phyloP scores from a whole-genome alignment of 2,113 vertebrate genomes.

The Uria aalge region DNA sequence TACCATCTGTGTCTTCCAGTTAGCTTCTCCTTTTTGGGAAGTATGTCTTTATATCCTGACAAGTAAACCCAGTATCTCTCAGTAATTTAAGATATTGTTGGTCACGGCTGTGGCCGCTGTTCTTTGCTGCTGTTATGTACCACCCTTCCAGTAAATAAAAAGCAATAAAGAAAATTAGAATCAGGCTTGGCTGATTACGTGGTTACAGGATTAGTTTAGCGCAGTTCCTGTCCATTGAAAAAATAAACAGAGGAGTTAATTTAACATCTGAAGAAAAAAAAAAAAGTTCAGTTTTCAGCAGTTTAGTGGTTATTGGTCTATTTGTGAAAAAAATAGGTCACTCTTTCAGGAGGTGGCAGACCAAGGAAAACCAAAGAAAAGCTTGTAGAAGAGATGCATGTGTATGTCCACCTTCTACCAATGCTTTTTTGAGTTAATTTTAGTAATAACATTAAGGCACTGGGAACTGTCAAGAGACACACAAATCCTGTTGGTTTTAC shows the following conservation, averaged over 20 bases:
- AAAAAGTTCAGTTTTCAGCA: background rate
- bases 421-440: background rate
- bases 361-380: background rate
- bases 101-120: background rate
- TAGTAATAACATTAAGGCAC: background rate
- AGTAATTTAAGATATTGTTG: background rate
- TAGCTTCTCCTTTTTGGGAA: background rate
- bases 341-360: background rate
- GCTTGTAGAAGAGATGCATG: background rate
- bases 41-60: background rate
- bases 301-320: background rate
- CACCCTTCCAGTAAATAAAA: background rate
- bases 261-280: background rate
- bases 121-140: background rate
- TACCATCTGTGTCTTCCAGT: background rate
- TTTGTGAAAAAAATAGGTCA: background rate
- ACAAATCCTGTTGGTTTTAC: background rate
- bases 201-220: background rate
- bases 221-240: background rate
- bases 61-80: background rate
- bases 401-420: background rate
- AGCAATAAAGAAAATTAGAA: background rate
- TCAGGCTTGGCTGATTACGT: background rate
- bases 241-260: background rate
- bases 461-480: background rate